Evolutionary conservation across 2,113 vertebrate genomes (phyloP).

Genomic region (Pseudorasbora parva): DNA sequence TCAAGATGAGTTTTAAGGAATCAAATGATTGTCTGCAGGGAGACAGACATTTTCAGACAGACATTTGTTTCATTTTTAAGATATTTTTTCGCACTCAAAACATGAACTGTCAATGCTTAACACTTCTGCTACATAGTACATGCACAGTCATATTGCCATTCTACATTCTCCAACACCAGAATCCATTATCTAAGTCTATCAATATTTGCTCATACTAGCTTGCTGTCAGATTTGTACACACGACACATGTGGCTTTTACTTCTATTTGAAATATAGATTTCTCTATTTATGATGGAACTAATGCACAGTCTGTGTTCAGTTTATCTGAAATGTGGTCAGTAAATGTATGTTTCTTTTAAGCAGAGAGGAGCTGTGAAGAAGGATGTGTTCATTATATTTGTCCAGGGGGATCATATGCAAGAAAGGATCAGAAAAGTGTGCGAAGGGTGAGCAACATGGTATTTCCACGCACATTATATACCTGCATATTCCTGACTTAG

Average conservation of each 20-base stretch:
- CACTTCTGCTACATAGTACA: neutral
- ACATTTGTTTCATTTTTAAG: neutral
- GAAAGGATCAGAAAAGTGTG: slow-evolving; percentile 63
- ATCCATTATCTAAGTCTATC: neutral
- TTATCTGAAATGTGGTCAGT: neutral
- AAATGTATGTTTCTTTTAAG: slow-evolving; percentile 17
- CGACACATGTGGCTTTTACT: neutral
- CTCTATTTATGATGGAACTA: neutral
- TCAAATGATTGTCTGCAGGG: too few species aligned
- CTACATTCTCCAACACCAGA: neutral
- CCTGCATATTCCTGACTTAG: neutral
- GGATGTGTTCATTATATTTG: slow-evolving; percentile 65
- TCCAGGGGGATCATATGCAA: slow-evolving; percentile 65
- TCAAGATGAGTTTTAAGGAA: too few species aligned
- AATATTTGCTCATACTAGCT: neutral
- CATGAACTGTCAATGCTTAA: neutral
- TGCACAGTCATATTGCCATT: neutral
- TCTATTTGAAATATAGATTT: slow-evolving; percentile 7
- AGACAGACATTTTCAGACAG: too few species aligned
- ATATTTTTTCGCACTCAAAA: neutral
- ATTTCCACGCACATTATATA: neutral
- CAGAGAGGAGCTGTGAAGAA: slow-evolving; percentile 60
- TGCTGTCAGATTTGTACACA: neutral
- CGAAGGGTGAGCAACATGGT: slow-evolving; percentile 60
- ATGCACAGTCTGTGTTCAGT: neutral